A percentile compares a stretch with the other conserved stretches of the same genome.
Conservation (phyloP, 2,888 invertebrate species). For the Xylota segnis region DNA sequence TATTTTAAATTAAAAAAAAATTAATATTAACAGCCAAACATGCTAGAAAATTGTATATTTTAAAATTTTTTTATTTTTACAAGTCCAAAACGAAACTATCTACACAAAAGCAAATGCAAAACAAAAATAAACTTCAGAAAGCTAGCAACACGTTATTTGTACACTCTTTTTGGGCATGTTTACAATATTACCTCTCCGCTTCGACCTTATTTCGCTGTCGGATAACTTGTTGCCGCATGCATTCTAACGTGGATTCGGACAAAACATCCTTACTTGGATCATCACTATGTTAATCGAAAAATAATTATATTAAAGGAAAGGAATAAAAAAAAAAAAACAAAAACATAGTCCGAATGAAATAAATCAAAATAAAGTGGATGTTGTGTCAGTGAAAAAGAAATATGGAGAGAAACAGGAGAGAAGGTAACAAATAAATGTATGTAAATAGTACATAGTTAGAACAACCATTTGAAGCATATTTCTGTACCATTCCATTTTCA, state of each 20-base stretch:
- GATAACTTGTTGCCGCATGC: constrained; percentile 92
- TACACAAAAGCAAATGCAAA: constrained; percentile 70
- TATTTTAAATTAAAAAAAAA: not conserved
- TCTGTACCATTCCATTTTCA: not conserved
- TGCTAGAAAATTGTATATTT: not conserved
- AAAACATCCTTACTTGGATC: constrained; percentile 87
- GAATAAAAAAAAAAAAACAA: constrained; percentile 41
- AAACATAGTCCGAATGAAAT: constrained; percentile 51
- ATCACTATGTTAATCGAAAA: constrained; percentile 78
- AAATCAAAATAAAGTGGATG: constrained; percentile 26
- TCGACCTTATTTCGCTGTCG: constrained; percentile 92
- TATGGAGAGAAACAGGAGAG: constrained; percentile 2
- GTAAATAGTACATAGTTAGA: not conserved
- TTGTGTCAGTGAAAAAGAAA: constrained; percentile 35
- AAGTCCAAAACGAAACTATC: constrained; percentile 34
- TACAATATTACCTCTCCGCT: constrained; percentile 89
- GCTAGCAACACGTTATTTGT: constrained; percentile 56
- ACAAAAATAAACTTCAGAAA: constrained; percentile 70
- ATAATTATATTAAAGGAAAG: constrained; percentile 50
- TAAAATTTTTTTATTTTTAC: constrained; percentile 5
- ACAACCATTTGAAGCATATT: constrained; percentile 40
- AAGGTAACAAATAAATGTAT: not conserved
- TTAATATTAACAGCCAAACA: constrained; percentile 2
- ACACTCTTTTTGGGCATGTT: constrained; percentile 41
- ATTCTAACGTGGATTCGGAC: constrained; percentile 92